phyloP scores from a whole-genome alignment of 1,140 invertebrate species.

The Procambarus clarkii region DNA sequence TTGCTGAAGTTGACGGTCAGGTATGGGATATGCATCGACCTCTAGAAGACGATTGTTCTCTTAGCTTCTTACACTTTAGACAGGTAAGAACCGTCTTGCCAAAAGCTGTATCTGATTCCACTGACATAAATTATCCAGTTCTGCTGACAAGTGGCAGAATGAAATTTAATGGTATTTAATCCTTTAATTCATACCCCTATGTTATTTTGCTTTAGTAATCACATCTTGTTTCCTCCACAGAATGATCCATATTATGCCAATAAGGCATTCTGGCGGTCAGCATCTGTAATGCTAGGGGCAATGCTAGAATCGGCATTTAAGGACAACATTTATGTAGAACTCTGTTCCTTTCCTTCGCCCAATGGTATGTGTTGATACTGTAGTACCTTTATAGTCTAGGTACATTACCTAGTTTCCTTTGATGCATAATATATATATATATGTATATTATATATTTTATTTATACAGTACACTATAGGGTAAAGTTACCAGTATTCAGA shows the following conservation, averaged over 20 bases:
- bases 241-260: constrained; percentile 79
- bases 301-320: constrained; percentile 87
- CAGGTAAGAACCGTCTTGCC: constrained; percentile 8
- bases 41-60: constrained; percentile 85
- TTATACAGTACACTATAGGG: too few species aligned
- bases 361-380: constrained; percentile 79
- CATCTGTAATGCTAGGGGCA: constrained; percentile 90
- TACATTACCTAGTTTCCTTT: too few species aligned
- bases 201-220: background rate
- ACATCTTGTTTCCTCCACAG: constrained; percentile 22
- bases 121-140: too few species aligned
- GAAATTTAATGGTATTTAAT: too few species aligned
- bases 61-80: constrained; percentile 87
- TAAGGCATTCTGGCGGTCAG: constrained; percentile 92
- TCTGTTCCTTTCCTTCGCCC: constrained; percentile 91
- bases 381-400: background rate
- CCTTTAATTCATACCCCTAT: too few species aligned
- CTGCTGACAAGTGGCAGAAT: too few species aligned
- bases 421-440: too few species aligned
- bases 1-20: constrained; percentile 87
- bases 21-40: constrained; percentile 96
- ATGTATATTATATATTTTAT: too few species aligned
- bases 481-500: too few species aligned
- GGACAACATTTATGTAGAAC: constrained; percentile 83
- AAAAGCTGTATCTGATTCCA: background rate